Conservation (phyloP, 2,888 invertebrate species). For the Tipula helvola region DNA sequence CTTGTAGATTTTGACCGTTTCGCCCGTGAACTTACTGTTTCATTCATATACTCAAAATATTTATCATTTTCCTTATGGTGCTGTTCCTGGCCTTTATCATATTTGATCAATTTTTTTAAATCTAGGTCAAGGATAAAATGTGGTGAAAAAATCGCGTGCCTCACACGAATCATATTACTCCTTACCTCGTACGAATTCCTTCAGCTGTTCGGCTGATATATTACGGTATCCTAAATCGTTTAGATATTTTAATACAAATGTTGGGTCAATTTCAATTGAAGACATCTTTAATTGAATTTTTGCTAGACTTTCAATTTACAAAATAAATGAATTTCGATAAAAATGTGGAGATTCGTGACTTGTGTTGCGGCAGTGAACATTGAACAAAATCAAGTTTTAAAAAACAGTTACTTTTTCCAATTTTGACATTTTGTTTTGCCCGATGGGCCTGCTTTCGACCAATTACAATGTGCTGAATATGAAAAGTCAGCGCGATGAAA, state of each 20-base stretch:
- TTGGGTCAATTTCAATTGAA: neutral
- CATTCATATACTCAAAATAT: neutral
- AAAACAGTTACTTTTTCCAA: neutral
- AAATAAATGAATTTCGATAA: neutral
- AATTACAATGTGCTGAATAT: neutral
- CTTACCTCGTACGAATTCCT: conserved; percentile 66
- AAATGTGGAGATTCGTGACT: neutral
- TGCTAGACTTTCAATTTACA: neutral
- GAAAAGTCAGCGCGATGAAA: neutral
- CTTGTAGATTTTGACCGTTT: neutral
- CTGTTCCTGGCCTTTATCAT: conserved; percentile 24
- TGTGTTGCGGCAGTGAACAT: too few relatives aligned
- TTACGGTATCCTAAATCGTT: conserved; percentile 65
- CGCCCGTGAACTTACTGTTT: neutral
- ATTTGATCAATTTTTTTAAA: conserved; percentile 28
- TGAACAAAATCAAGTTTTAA: too few relatives aligned
- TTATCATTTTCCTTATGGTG: neutral
- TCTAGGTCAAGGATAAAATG: conserved; percentile 11
- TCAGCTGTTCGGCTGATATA: conserved; percentile 58
- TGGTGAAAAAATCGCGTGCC: neutral
- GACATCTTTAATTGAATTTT: neutral
- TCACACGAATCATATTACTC: neutral
- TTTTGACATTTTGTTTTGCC: neutral
- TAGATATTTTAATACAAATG: conserved; percentile 47
- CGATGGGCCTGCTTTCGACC: neutral